Evolutionary conservation across 1,140 invertebrate species (phyloP).

Genomic region (Cotesia vestalis): DNA sequence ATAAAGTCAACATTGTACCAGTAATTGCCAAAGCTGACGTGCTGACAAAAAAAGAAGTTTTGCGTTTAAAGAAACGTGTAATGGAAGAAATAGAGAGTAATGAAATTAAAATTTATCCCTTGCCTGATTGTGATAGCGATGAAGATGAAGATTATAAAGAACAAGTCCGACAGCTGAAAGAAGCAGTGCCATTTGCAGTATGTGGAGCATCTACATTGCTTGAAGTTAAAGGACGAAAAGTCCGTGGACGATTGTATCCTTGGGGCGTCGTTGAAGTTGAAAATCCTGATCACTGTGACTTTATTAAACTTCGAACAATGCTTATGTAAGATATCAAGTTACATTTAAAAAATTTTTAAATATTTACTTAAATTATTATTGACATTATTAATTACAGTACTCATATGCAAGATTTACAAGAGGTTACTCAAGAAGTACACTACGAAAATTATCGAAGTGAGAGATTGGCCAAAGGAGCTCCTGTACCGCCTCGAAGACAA

Average conservation of each 20-base stretch:
- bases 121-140: constrained; percentile 95
- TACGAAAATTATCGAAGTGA: constrained; percentile 96
- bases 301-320: constrained; percentile 97
- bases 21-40: constrained; percentile 99
- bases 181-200: constrained; percentile 97
- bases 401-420: constrained; percentile 96
- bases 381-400: constrained; percentile 70
- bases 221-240: constrained; percentile 89
- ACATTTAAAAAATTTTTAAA: constrained; percentile 19
- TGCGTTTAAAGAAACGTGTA: constrained; percentile 86
- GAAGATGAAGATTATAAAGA: constrained; percentile 95
- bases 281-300: constrained; percentile 98
- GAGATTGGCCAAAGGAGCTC: constrained; percentile 81
- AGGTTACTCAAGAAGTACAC: constrained; percentile 94
- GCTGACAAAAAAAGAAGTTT: constrained; percentile 93
- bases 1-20: constrained; percentile 98
- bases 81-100: constrained; percentile 85
- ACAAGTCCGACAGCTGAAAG: constrained; percentile 90
- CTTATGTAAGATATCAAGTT: constrained; percentile 75
- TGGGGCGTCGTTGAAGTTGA: constrained; percentile 99
- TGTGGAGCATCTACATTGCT: constrained; percentile 94
- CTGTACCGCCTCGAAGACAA: constrained; percentile 74
- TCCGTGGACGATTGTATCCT: constrained; percentile 92
- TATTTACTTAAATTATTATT: constrained; percentile 18
- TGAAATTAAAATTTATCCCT: constrained; percentile 92